Evolutionary conservation across 2,113 vertebrate species (phyloP), one percentile per base, ranked within the genome.

Genomic region (Sardina pilchardus): DNA sequence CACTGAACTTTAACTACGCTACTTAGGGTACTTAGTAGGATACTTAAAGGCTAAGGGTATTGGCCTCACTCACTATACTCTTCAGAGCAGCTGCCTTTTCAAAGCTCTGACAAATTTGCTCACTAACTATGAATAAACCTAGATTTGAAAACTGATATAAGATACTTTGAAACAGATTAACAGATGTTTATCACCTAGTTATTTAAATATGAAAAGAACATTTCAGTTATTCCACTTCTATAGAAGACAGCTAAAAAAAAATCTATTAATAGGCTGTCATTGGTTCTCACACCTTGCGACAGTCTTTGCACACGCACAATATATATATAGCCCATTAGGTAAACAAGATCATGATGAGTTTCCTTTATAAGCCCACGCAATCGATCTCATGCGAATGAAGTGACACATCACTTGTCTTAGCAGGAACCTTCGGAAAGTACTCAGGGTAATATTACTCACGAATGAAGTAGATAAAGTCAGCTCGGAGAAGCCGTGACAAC

Each of bases 351-450:
- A 17, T 71, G 26, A 71, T 34, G 71, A 17, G 16, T 78, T 36
- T 16, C 36, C 30, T 78, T 67, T 78, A 5, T 9, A 78, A 78
- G 34, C 34, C 71, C 71, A 78, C 71, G 3, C 12, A 14, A 78
- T 78, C 30, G 19, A 78, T 78, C 71, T 78, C 71, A 78, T 36
- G 71, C 14, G 34, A 36, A 78, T 78, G 71, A 78, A 78, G 30
- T 36, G 12, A 78, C 71, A 78, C 30, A 78, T 78, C 26, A 34
- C 9, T 42, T 78, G 71, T 78, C 71, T 78, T 36, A 78, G 71
- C 12, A 78, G 71, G 39, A 78, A 34, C 26, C 10, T 78, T 78
- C 14, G 71, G 30, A 78, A 78, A 78, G 5, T 34, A 78, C 71
- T 78, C 71, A 36, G 30, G 71, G 16, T 30, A 39, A 34, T 36